Evolutionary conservation across 2,888 invertebrate species (phyloP).

Genomic region (Euphydryas editha): DNA sequence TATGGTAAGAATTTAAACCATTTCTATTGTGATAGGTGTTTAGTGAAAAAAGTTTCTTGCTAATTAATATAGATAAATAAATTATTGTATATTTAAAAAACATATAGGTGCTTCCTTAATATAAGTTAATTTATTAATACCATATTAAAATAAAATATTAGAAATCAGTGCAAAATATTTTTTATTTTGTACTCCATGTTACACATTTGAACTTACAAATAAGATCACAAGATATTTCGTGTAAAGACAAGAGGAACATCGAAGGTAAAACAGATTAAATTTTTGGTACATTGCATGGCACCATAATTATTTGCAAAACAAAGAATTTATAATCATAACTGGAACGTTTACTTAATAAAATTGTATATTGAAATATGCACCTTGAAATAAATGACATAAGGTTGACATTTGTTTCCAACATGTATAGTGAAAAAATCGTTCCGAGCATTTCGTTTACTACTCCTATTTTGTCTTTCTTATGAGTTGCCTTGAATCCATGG

Average conservation of each 20-base stretch:
- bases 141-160: slow-evolving; percentile 34
- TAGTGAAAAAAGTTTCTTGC: not conserved
- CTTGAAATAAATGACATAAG: no score
- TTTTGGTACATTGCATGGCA: slow-evolving; percentile 43
- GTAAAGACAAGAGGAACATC: slow-evolving; percentile 66
- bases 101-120: slow-evolving; percentile 32
- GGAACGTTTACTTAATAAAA: no score
- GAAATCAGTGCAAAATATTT: slow-evolving; percentile 63
- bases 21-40: no score
- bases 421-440: no score
- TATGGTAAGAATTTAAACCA: no score
- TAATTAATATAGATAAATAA: not conserved
- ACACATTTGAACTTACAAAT: slow-evolving; percentile 56
- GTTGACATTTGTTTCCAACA: no score
- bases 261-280: slow-evolving; percentile 40
- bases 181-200: slow-evolving; percentile 64
- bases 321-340: no score
- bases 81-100: not conserved
- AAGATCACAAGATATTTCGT: slow-evolving; percentile 67
- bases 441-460: no score
- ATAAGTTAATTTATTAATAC: slow-evolving; percentile 21
- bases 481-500: no score
- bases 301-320: slow-evolving; percentile 30
- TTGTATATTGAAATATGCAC: no score
- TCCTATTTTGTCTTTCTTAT: no score